Conservation (phyloP, 2,888 invertebrate species). For the Pseudanteris insignis region DNA sequence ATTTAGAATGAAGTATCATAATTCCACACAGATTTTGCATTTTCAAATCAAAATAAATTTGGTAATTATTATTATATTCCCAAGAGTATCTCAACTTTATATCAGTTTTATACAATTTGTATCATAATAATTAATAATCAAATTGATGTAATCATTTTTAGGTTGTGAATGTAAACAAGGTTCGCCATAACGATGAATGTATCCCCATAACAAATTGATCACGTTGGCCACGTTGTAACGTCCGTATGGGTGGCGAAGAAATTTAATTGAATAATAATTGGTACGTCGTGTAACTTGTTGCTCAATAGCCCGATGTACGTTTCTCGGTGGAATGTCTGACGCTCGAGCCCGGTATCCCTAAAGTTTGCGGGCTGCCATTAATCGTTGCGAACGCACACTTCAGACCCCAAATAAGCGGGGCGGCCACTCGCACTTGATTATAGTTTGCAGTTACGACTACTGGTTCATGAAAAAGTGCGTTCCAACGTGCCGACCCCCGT, state of each 20-base stretch:
- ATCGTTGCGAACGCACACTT: constrained; percentile 51
- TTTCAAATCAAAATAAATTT: too few species aligned
- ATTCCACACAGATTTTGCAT: too few species aligned
- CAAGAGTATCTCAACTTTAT: too few species aligned
- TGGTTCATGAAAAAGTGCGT: constrained; percentile 12
- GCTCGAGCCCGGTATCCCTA: constrained; percentile 41
- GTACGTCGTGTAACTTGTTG: constrained; percentile 57
- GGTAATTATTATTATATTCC: too few species aligned
- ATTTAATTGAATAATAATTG: constrained; percentile 47
- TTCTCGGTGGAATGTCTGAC: constrained; percentile 42
- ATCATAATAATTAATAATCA: too few species aligned
- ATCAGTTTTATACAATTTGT: too few species aligned
- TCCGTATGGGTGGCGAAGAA: not conserved
- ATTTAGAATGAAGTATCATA: too few species aligned
- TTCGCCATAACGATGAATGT: not conserved
- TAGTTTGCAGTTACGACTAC: constrained; percentile 28
- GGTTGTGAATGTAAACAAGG: not conserved
- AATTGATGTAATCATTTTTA: not conserved
- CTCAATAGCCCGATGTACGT: constrained; percentile 54
- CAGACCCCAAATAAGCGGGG: constrained; percentile 34
- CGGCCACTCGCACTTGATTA: constrained; percentile 33
- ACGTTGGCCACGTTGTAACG: not conserved
- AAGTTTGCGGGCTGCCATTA: constrained; percentile 51
- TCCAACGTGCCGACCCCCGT: constrained; percentile 5
- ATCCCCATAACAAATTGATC: not conserved